Evolutionary conservation across 2,797 vertebrate genomes (phyloP), one percentile per base, ranked within the genome.

Genomic region (Microctenopoma stevenorrisi): DNA sequence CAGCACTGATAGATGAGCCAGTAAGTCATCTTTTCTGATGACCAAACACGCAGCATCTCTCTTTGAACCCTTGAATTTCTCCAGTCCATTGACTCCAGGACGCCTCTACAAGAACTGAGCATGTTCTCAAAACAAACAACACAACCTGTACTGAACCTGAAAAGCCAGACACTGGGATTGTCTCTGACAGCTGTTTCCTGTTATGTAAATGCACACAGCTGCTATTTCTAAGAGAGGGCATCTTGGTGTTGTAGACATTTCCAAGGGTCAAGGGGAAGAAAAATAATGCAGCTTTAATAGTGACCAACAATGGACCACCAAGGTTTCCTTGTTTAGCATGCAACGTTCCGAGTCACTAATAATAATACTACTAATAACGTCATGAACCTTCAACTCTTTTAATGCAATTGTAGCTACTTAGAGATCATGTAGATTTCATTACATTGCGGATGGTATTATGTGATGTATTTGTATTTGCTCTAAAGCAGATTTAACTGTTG

Each of bases 251-350:
- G 88, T 83, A 93, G 93, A 93, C 89, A 90, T 94, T 89, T 92
- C 86, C 88, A 91, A 81, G 94, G 94, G 94, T 94, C 93, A 95
- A 77, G 79, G 90, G 82, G 86, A 94, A 94, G 90, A 94, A 94
- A 94, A 95, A 95, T 94, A 95, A 94, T 91, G 87, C 92, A 88
- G 74, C 78, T 94, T 94, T 94, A 94, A 94, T 93, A 91, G 90
- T 90, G 91, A 91, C 88, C 90, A 92, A 93, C 79, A 80, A 82
- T 61, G 72, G 94, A 95, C 94, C 94, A 95, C 94, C 94, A 93
- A 93, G 83, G 89, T 85, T 90, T 92, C 76, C 68, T 71, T 67
- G 50, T 62, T 65, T 72, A 72, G 63, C 83, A 84, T 86, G 80
- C 75, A 7, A 84, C 9, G 44, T 48, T 77, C 70, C 71, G 65